phyloP scores from a whole-genome alignment of 1,140 invertebrate genomes.

The Sinella curviseta region DNA sequence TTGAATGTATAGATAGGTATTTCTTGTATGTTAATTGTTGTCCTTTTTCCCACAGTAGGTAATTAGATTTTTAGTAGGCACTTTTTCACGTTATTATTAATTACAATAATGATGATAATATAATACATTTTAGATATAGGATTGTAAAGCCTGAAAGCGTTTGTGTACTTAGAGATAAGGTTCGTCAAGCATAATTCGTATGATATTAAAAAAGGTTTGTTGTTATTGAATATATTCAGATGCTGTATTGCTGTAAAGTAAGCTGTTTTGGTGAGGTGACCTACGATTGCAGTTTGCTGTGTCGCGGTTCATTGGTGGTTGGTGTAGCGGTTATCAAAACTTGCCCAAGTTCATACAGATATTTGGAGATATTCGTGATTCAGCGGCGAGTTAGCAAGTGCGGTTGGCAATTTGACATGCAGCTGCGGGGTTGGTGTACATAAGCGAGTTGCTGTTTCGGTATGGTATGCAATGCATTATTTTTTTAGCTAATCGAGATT shows the following conservation, averaged over 20 bases:
- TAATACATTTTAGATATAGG: not conserved
- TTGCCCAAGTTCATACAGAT: not conserved
- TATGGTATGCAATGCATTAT: not conserved
- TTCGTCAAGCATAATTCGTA: conserved; percentile 10
- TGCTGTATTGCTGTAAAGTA: conserved; percentile 27
- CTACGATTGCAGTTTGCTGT: conserved; percentile 23
- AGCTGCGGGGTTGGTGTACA: conserved; percentile 1
- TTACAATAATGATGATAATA: not conserved
- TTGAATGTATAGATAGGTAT: not conserved
- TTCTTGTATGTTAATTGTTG: not conserved
- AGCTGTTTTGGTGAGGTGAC: conserved; percentile 26
- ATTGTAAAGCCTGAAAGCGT: not conserved
- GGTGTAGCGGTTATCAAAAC: conserved; percentile 18
- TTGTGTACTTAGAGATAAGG: not conserved
- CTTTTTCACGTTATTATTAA: conserved; percentile 11
- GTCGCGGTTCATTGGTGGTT: conserved; percentile 18
- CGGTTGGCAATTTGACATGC: not conserved
- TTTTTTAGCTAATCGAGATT: conserved; percentile 1
- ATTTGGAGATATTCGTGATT: not conserved
- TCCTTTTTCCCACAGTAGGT: conserved; percentile 6
- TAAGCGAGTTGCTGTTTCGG: not conserved
- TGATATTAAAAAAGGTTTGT: conserved; percentile 15
- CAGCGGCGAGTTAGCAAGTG: not conserved
- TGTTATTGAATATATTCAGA: conserved; percentile 27
- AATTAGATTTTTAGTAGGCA: not conserved